Evolutionary conservation across 2,797 vertebrate genomes (phyloP).

Genomic region (Melanotaenia parkinsoni): DNA sequence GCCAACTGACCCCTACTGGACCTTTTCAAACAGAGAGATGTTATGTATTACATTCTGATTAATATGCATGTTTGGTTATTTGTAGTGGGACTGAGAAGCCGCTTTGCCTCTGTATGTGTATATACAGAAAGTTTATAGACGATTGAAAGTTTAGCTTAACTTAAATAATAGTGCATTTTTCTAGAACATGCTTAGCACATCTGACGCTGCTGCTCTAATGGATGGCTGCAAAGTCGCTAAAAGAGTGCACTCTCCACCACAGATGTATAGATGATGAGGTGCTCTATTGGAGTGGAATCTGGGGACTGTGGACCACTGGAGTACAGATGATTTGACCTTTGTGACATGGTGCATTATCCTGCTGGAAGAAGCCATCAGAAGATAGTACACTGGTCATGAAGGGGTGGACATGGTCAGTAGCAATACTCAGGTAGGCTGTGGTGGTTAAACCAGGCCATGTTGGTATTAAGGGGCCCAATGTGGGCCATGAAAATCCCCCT

Average conservation of each 20-base stretch:
- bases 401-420: no score
- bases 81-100: constrained; percentile 7
- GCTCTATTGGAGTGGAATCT: no score
- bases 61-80: constrained; percentile 23
- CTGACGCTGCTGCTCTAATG: not conserved
- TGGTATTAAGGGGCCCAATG: no score
- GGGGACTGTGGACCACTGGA: no score
- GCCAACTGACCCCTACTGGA: constrained; percentile 55
- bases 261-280: not conserved
- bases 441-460: no score
- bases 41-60: constrained; percentile 17
- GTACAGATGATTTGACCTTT: not conserved
- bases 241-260: not conserved
- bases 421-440: no score
- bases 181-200: not conserved
- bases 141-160: not conserved
- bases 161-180: no score
- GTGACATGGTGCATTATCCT: constrained; percentile 1
- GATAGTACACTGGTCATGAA: constrained; percentile 5
- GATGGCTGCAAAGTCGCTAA: not conserved
- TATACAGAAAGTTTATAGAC: not conserved
- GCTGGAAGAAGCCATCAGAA: constrained; percentile 61
- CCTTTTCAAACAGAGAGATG: constrained; percentile 35
- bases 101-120: not conserved
- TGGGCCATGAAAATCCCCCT: no score